Percentiles rank a stretch among this genome's conserved stretches.
Conservation (phyloP, 2,797 vertebrate genomes). For the Crypturellus tataupa region DNA sequence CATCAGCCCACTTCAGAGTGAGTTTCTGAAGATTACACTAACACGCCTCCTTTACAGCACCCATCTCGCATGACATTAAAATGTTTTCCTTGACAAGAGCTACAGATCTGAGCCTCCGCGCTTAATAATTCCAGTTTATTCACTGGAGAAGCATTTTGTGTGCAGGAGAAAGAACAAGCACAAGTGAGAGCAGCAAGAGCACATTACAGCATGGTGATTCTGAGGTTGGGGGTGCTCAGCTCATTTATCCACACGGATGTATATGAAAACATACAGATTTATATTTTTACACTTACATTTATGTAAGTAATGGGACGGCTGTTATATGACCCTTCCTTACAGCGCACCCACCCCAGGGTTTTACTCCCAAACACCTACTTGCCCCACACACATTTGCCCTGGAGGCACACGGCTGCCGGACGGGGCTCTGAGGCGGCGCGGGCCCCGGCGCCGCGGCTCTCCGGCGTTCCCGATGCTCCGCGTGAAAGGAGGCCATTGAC, state of each 20-base stretch:
- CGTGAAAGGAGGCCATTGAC: slow-evolving; percentile 76
- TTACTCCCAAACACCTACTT: neutral
- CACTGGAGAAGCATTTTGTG: neutral
- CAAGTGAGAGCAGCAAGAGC: neutral
- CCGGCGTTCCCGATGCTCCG: rapidly evolving
- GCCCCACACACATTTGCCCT: rapidly evolving
- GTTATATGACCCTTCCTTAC: neutral
- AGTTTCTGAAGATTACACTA: neutral
- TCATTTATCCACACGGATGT: neutral
- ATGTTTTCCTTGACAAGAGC: neutral
- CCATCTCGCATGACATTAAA: neutral
- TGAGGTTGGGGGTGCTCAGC: neutral
- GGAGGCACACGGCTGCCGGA: neutral
- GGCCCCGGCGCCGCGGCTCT: neutral
- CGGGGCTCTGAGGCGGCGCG: slow-evolving; percentile 17
- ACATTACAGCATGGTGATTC: rapidly evolving
- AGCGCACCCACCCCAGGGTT: neutral
- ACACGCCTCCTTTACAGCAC: neutral
- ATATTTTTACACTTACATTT: neutral
- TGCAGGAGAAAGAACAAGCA: neutral
- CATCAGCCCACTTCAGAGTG: neutral
- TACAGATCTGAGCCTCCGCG: neutral
- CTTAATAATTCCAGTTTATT: neutral
- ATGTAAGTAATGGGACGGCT: neutral
- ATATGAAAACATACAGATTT: neutral